These are phyloP conservation scores for Gymnarchus niloticus DNA, from an alignment of 2,113 vertebrate species.

Conservation along the genomic window DNA sequence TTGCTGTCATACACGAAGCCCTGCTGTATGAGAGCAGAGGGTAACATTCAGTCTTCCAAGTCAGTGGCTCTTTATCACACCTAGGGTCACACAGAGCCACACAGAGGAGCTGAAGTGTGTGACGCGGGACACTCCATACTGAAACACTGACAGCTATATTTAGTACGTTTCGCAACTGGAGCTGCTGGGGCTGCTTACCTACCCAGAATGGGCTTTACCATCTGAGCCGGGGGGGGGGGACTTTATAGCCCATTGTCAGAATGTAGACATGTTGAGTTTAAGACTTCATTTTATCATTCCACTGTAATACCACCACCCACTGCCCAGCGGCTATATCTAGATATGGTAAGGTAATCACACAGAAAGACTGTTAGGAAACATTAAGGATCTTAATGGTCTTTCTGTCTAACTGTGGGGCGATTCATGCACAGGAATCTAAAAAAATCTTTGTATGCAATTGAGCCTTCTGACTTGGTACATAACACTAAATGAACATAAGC, in stretches of 20 bases:
- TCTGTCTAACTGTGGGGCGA: neutral
- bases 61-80: neutral
- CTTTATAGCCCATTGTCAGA: neutral
- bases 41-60: neutral
- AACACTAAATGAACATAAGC: neutral
- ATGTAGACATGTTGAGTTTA: neutral
- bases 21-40: neutral
- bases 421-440: neutral
- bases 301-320: no score
- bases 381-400: neutral
- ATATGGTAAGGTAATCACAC: neutral
- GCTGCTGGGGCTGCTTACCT: neutral
- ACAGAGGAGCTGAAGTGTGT: neutral
- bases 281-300: neutral
- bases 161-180: neutral
- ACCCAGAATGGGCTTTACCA: neutral
- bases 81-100: neutral
- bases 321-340: neutral
- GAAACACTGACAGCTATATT: neutral
- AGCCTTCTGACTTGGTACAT: neutral
- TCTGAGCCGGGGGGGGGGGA: neutral
- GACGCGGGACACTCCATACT: neutral
- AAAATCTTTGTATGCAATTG: neutral
- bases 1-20: neutral
- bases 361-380: neutral